Evolutionary conservation across 2,113 vertebrate genomes (phyloP).

Genomic region (Grallaria varia): DNA sequence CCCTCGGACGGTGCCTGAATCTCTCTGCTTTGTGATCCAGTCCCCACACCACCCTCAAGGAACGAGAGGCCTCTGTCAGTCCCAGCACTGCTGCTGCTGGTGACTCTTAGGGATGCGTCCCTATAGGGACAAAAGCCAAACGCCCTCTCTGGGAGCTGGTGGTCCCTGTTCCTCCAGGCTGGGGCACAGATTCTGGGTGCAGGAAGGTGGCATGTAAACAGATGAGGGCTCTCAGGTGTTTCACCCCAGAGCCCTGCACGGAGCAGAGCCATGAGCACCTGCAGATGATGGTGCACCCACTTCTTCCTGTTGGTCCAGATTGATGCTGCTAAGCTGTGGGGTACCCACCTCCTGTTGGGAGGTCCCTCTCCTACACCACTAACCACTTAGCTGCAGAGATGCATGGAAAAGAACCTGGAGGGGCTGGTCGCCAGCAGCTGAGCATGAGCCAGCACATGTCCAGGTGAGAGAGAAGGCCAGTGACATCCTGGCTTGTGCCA

Average conservation of each 20-base stretch:
- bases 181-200: background rate
- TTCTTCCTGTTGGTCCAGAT: background rate
- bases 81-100: background rate
- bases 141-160: background rate
- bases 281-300: background rate
- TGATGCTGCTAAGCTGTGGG: background rate
- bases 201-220: background rate
- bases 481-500: background rate
- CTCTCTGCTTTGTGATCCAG: background rate
- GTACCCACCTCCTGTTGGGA: background rate
- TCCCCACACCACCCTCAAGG: background rate
- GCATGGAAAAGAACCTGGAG: background rate
- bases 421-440: background rate
- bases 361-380: background rate
- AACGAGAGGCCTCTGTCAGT: background rate
- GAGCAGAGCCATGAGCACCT: background rate
- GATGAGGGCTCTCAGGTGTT: background rate
- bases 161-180: background rate
- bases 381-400: background rate
- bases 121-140: background rate
- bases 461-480: background rate
- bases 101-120: background rate
- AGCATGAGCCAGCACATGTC: background rate
- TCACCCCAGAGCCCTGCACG: background rate
- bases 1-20: background rate